Evolutionary conservation across 2,113 vertebrate genomes (phyloP).

Genomic region (Sander lucioperca): DNA sequence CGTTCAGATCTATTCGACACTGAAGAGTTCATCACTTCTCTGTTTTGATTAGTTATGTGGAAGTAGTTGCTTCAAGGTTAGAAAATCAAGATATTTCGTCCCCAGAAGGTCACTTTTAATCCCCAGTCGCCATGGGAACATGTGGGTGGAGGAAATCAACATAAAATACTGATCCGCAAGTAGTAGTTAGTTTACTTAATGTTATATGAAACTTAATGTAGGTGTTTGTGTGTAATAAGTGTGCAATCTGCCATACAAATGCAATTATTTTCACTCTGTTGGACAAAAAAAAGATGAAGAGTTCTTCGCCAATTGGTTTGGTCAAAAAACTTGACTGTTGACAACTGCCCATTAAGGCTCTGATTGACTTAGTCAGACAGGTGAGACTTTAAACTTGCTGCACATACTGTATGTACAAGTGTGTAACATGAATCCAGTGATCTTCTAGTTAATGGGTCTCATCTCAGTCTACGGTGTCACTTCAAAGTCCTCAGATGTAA

Average conservation of each 20-base stretch:
- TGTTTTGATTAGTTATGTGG: not conserved
- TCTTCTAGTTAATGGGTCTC: slow-evolving; percentile 14
- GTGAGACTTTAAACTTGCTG: not conserved
- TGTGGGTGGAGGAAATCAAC: not conserved
- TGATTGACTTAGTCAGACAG: not conserved
- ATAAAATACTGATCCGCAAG: slow-evolving; percentile 11
- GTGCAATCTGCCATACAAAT: not conserved
- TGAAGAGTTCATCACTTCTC: not conserved
- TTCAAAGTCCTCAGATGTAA: slow-evolving; percentile 22
- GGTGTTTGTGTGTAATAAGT: not conserved
- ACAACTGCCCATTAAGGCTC: not conserved
- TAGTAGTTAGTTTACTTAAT: not conserved
- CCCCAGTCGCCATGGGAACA: not conserved
- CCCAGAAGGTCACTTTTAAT: slow-evolving; percentile 9
- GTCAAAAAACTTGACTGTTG: not conserved
- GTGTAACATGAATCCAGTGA: not conserved
- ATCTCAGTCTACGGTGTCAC: slow-evolving; percentile 17
- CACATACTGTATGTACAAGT: not conserved
- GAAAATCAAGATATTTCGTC: not conserved
- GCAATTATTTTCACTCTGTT: not conserved
- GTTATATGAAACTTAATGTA: not conserved
- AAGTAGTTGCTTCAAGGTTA: not conserved
- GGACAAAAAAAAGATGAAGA: not conserved
- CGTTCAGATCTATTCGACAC: not conserved
- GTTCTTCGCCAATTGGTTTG: not conserved